Base-by-base conservation (phyloP, 1,140 invertebrate genomes). In the Diachasma alloeum region DNA sequence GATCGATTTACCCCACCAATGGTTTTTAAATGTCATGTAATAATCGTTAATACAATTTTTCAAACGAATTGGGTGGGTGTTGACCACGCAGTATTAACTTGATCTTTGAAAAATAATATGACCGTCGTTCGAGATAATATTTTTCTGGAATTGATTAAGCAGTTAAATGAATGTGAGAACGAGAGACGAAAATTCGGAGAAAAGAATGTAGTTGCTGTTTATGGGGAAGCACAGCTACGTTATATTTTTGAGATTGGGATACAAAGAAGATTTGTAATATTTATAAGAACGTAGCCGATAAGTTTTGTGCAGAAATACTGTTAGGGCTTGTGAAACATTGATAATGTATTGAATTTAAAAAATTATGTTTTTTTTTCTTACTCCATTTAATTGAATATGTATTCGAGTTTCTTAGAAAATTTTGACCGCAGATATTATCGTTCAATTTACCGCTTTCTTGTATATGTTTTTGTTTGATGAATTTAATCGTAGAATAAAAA, bases 221-320 rank as follows among this genome's bases (percentile, higher is more conserved):
- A 80, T 83, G 73, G 82, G 82, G 82, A 81, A 84, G 85, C 81
- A 81, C 82, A 84, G 86, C 83, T 83, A 86, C 72, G 79, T 80
- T 88, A 89, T 90, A 90, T 89, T 89, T 90, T 89, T 89, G 87
- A 89, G 85, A 90, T 83, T 85, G 84, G 83, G 81, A 81, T 84
- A 84, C 87, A 87, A 89, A 87, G 85, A 86, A 76, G 83, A 85
- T 86, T 89, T 81, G 76, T 89, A 88, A 89, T 83, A 86, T 88
- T 89, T 89, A 83, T 88, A 89, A 89, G 74, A 85, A 80, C 86
- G 81, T 76, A 85, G 86, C 85, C 77, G 76, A 76, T 78, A 79
- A 74, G 69, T 56, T 74, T 78, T 78, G 83, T 83, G 77, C 85
- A 86, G 82, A 81, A 67, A 79, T 77, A 82, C 81, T 80, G 78